Evolutionary conservation across 2,888 invertebrate species (phyloP), one percentile per base, ranked within the genome.

Genomic region (Morpho deidamia): DNA sequence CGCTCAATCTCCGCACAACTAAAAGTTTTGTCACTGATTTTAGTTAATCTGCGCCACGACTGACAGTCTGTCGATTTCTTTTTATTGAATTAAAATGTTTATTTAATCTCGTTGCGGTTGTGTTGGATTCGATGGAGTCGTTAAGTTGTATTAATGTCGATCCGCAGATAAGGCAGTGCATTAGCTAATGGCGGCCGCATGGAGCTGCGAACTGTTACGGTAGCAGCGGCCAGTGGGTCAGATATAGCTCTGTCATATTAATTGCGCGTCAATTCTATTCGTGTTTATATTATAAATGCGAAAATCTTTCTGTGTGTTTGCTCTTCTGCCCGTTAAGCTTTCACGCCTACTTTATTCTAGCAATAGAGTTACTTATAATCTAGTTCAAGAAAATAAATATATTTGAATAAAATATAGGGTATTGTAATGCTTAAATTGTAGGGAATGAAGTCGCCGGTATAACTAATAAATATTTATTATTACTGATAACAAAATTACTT

Each of bases 21-120:
- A 8, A 42, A 42, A 49, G 50, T 44, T 81, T 80, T 82, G 79
- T 80, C 75, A 73, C 72, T 70, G 70, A 77, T 70, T 76, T 75
- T 76, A 77, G 74, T 75, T 82, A 81, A 80, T 80, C 76, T 77
- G 71, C 67, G 68, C 62, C 68, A 60, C 66, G 69, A 76, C 66
- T 80, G 83, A 83, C 83, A 75, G 76, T 66, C 72, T 74, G 65
- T 69, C 59, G 53, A 59, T 57, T 61, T 59, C 39, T 61, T 58
- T 53, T 61, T 60, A 66, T 66, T 66, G 61, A 67, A 64, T 66
- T 62, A 67, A 58, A 61, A 57, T 65, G 60, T 63, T 64, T 65
- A 63, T 59, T 59, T 64, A 57, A 60, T 55, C 59, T 53, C 44
- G 56, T 60, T 57, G 58, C 44, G 51, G 23, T 23, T 23, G 23